A percentile compares a stretch with the other conserved stretches of the same genome.
phyloP scores from a whole-genome alignment of 2,113 vertebrate species.

The Perccottus glenii region DNA sequence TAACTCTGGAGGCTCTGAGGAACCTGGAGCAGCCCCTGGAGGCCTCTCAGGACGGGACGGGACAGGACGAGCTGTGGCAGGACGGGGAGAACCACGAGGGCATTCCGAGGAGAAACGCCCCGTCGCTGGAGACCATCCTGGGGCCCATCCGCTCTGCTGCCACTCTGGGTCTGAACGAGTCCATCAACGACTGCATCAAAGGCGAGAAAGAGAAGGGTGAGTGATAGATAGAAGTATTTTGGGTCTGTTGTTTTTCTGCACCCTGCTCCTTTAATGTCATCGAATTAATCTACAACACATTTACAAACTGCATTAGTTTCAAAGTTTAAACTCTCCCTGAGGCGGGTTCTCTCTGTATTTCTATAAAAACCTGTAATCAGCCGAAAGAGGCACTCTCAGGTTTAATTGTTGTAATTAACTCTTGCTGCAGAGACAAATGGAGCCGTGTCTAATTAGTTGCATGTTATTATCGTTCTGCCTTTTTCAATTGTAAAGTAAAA shows the following conservation, averaged over 20 bases:
- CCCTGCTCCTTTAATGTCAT: too few relatives aligned
- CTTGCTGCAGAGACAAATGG: slow-evolving; percentile 11
- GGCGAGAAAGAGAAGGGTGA: slow-evolving; percentile 84
- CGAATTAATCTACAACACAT: not conserved
- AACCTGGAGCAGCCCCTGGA: slow-evolving; percentile 32
- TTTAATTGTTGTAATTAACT: slow-evolving; percentile 38
- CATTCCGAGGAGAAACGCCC: slow-evolving; percentile 42
- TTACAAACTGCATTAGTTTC: not conserved
- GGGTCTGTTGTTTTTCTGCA: too few relatives aligned
- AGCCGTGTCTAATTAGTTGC: slow-evolving; percentile 18
- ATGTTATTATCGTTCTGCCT: slow-evolving; percentile 9
- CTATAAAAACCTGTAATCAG: slow-evolving; percentile 32
- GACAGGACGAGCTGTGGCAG: slow-evolving; percentile 17
- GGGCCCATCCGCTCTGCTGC: slow-evolving; percentile 89
- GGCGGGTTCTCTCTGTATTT: slow-evolving; percentile 5
- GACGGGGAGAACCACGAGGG: slow-evolving; percentile 3
- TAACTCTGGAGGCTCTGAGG: slow-evolving; percentile 58
- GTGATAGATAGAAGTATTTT: slow-evolving; percentile 22
- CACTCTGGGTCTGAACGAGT: slow-evolving; percentile 88
- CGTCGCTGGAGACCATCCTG: slow-evolving; percentile 85
- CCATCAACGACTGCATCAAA: slow-evolving; percentile 82
- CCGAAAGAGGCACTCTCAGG: slow-evolving; percentile 32
- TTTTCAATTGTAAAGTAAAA: not conserved
- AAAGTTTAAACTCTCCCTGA: not conserved
- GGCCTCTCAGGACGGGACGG: slow-evolving; percentile 18